Evolutionary conservation across 1,140 invertebrate genomes (phyloP).

Genomic region (Ridgeia piscesae): DNA sequence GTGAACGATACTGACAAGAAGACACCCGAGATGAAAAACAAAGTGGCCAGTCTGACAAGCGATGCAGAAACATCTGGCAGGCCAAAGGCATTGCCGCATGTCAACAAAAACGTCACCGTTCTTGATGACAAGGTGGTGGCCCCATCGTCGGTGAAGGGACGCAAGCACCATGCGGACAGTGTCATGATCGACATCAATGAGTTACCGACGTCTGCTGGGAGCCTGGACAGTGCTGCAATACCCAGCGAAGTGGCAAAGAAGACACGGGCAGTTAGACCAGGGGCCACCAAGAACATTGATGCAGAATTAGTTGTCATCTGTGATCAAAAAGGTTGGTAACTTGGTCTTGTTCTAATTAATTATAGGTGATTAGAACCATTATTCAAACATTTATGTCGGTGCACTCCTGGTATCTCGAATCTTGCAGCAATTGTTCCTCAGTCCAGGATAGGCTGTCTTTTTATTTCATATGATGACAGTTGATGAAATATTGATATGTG

Average conservation of each 20-base stretch:
- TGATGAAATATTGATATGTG: neutral
- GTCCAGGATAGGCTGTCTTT: too few relatives aligned
- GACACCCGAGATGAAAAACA: neutral
- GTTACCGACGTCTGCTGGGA: neutral
- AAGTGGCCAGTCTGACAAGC: neutral
- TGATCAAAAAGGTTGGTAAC: neutral
- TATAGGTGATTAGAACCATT: neutral
- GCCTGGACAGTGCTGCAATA: neutral
- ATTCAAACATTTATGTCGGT: too few relatives aligned
- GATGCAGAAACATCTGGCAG: neutral
- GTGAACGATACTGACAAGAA: neutral
- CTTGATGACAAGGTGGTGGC: neutral
- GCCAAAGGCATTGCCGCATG: neutral
- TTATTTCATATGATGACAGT: neutral
- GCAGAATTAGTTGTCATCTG: neutral
- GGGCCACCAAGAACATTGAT: neutral
- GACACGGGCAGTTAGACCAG: neutral
- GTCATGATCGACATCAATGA: neutral
- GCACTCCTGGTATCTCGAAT: too few relatives aligned
- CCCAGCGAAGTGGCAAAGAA: neutral
- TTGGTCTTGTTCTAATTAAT: neutral
- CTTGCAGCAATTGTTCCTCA: too few relatives aligned
- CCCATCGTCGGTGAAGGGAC: neutral
- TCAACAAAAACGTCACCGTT: neutral
- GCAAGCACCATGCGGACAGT: neutral